phyloP scores from a whole-genome alignment of 2,888 invertebrate species.

The Trissolcus brochymenae region DNA sequence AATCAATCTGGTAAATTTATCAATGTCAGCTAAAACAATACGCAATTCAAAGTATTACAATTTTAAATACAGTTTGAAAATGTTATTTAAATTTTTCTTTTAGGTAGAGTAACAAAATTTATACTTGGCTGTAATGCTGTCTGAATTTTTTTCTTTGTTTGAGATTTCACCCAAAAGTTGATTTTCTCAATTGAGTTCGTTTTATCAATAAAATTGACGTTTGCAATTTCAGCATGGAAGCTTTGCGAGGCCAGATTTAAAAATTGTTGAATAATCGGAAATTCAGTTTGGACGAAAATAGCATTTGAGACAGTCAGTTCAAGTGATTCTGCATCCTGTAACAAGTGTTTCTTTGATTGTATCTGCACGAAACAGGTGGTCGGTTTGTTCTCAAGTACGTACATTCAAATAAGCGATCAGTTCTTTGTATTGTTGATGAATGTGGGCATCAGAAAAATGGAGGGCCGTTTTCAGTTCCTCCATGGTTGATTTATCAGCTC shows the following conservation, averaged over 20 bases:
- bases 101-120: not conserved
- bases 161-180: conserved; percentile 87
- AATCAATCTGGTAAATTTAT: conserved; percentile 81
- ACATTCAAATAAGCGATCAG: conserved; percentile 28
- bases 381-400: not conserved
- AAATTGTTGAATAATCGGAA: conserved; percentile 78
- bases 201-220: conserved; percentile 80
- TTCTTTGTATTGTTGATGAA: conserved; percentile 31
- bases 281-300: conserved; percentile 81
- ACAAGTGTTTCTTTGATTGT: not conserved
- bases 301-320: conserved; percentile 84
- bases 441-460: conserved; percentile 14
- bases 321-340: conserved; percentile 76
- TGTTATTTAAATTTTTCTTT: not conserved
- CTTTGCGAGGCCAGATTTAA: conserved; percentile 80
- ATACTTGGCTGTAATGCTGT: conserved; percentile 81
- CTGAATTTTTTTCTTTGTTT: conserved; percentile 89
- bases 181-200: conserved; percentile 79
- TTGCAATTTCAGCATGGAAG: conserved; percentile 82
- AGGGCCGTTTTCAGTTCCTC: conserved; percentile 63
- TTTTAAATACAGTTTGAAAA: not conserved
- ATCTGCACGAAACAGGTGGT: too few relatives aligned
- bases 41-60: not conserved
- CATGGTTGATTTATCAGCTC: conserved; percentile 64
- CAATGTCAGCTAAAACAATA: conserved; percentile 77